Conservation (phyloP, 2,113 vertebrate species). For the Aix galericulata region DNA sequence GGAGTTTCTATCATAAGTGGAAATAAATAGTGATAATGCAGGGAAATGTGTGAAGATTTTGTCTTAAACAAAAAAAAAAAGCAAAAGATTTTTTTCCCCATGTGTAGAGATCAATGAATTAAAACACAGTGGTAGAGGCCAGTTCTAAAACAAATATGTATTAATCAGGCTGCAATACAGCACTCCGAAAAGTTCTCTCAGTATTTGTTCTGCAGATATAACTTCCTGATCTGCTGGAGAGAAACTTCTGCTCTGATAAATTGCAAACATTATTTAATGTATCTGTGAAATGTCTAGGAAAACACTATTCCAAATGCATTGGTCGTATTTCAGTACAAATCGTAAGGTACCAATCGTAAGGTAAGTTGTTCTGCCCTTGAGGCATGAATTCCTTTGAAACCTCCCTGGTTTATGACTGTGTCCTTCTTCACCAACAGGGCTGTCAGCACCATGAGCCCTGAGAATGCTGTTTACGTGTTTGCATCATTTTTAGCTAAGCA, state of each 20-base stretch:
- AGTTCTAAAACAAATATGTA: accelerated
- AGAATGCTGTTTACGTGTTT: neutral
- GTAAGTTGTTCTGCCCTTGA: neutral
- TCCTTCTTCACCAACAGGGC: neutral
- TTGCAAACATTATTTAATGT: neutral
- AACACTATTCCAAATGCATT: neutral
- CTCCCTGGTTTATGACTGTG: neutral
- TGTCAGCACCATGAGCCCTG: neutral
- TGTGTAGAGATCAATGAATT: neutral
- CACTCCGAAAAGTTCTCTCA: neutral
- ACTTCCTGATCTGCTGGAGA: neutral
- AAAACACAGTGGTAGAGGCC: neutral
- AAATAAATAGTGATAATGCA: neutral
- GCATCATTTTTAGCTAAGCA: neutral
- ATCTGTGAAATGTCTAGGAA: neutral
- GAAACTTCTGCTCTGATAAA: neutral
- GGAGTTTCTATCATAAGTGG: neutral
- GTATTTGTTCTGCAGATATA: neutral
- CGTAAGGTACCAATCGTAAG: neutral
- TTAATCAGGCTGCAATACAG: neutral
- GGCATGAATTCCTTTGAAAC: neutral
- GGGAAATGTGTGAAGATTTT: neutral
- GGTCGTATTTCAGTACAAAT: neutral
- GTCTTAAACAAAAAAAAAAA: neutral
- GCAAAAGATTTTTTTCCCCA: neutral